Evolutionary conservation across 2,113 vertebrate species (phyloP).

Genomic region (Rhea americana): DNA sequence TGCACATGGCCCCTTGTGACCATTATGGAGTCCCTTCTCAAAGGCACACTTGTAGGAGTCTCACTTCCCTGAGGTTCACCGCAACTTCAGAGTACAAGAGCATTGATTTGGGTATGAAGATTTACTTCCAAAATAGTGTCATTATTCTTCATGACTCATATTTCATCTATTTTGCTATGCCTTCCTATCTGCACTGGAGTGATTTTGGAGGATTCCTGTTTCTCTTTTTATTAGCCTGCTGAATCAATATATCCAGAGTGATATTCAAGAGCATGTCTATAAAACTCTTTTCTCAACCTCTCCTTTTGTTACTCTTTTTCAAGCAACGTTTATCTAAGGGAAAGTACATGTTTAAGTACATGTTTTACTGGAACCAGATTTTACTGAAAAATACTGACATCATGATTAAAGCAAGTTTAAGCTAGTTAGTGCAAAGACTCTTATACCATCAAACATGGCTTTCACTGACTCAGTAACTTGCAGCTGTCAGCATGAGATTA

Average conservation of each 20-base stretch:
- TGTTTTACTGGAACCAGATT: conserved; percentile 17
- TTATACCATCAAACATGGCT: background rate
- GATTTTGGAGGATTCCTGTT: background rate
- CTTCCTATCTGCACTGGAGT: background rate
- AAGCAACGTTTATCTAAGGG: conserved; percentile 15
- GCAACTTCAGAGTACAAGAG: background rate
- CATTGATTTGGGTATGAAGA: background rate
- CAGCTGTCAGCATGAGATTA: background rate
- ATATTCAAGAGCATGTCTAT: background rate
- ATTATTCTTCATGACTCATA: background rate
- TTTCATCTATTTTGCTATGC: background rate
- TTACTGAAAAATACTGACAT: conserved; percentile 2
- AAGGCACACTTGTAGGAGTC: background rate
- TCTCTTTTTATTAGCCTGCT: background rate
- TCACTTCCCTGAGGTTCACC: background rate
- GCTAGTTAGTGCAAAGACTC: conserved; percentile 17
- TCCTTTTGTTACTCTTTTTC: background rate
- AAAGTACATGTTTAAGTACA: conserved; percentile 1
- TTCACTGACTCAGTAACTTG: background rate
- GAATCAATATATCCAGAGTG: background rate
- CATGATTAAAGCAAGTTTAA: conserved; percentile 27
- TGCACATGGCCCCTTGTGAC: background rate
- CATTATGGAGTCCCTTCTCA: background rate
- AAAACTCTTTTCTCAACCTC: background rate
- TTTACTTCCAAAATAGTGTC: background rate